Conservation (phyloP, 1,140 invertebrate species). For the Drosophila serrata region DNA sequence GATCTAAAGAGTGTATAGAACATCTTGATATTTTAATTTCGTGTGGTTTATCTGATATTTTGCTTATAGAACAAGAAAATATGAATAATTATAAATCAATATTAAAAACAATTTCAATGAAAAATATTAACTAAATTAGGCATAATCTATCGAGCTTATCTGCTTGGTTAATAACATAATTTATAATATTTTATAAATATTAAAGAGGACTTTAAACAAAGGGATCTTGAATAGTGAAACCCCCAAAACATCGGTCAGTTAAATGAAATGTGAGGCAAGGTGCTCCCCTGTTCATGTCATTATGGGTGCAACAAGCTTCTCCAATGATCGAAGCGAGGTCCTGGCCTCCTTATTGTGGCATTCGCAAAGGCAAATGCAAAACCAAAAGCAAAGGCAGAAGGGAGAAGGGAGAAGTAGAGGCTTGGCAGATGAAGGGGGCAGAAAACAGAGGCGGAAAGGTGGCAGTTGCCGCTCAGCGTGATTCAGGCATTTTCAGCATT, state of each 20-base stretch:
- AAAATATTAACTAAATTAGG: neutral
- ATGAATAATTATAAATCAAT: no score
- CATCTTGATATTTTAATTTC: no score
- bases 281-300: neutral
- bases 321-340: conserved; percentile 24
- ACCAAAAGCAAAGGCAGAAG: neutral
- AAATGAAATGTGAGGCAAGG: neutral
- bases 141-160: no score
- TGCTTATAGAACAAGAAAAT: no score
- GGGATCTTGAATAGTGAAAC: neutral
- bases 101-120: neutral
- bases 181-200: no score
- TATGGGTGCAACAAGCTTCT: conserved; percentile 32
- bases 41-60: no score
- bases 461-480: conserved; percentile 17
- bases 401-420: neutral
- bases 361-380: conserved; percentile 1
- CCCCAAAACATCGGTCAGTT: neutral
- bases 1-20: neutral
- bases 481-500: conserved; percentile 51
- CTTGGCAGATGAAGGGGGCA: neutral
- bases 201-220: neutral
- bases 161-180: no score
- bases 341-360: conserved; percentile 19
- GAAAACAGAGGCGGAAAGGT: conserved; percentile 1